These are phyloP conservation scores for Gouania willdenowi DNA, from an alignment of 2,797 vertebrate species.

Conservation along the genomic window DNA sequence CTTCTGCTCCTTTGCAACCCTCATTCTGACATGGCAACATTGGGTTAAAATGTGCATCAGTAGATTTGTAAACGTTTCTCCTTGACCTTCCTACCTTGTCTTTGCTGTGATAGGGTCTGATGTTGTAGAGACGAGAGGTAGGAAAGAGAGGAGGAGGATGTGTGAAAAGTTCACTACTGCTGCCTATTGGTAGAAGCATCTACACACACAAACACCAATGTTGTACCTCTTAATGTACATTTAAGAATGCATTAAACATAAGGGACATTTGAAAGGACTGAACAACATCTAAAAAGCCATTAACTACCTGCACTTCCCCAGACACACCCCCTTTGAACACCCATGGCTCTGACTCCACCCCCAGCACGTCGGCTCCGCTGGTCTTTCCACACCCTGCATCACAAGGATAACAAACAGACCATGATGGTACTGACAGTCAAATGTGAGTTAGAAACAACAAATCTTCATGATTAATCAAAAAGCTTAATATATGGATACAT, in stretches of 20 bases:
- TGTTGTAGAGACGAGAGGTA: constrained; percentile 76
- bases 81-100: constrained; percentile 83
- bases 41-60: too few species aligned
- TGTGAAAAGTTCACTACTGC: constrained; percentile 80
- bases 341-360: constrained; percentile 81
- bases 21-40: too few species aligned
- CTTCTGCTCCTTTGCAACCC: too few species aligned
- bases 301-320: constrained; percentile 82
- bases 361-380: constrained; percentile 62
- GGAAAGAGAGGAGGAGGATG: constrained; percentile 85
- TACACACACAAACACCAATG: constrained; percentile 50
- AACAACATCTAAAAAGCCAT: too few species aligned
- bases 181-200: constrained; percentile 82
- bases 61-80: too few species aligned
- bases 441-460: too few species aligned
- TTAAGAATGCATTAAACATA: too few species aligned
- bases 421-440: too few species aligned
- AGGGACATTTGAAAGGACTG: too few species aligned
- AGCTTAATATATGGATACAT: constrained; percentile 21
- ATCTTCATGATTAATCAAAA: too few species aligned
- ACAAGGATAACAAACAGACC: neutral
- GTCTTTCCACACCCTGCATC: constrained; percentile 80
- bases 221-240: too few species aligned
- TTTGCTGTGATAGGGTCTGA: constrained; percentile 78
- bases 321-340: constrained; percentile 79